Evolutionary conservation across 2,113 vertebrate species (phyloP).

Genomic region (Gadus macrocephalus): DNA sequence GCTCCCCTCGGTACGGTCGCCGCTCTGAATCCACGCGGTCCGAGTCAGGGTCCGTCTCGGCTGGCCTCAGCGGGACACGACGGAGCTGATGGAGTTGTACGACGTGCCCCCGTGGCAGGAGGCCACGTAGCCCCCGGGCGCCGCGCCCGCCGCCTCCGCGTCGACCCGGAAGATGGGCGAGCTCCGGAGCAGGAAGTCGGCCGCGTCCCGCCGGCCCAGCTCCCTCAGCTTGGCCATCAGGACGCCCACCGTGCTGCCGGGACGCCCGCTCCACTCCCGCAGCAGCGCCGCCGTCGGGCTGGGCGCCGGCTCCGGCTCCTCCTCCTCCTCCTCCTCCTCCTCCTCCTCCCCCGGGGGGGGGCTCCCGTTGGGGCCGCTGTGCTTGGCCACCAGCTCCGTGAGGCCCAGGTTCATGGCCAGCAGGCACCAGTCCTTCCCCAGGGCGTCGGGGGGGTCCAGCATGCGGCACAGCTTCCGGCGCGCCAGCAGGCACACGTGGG

Average conservation of each 20-base stretch:
- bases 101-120: slow-evolving; percentile 92
- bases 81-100: slow-evolving; percentile 97
- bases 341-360: slow-evolving; percentile 22
- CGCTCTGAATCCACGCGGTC: background rate
- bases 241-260: slow-evolving; percentile 85
- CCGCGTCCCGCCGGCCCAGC: slow-evolving; percentile 91
- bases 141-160: slow-evolving; percentile 73
- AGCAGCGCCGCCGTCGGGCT: slow-evolving; percentile 89
- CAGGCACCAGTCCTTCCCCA: slow-evolving; percentile 99
- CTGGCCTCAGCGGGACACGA: slow-evolving; percentile 85
- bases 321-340: slow-evolving; percentile 13
- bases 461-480: slow-evolving; percentile 89
- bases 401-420: slow-evolving; percentile 97
- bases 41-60: background rate
- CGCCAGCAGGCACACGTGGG: slow-evolving; percentile 83
- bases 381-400: slow-evolving; percentile 89
- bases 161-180: slow-evolving; percentile 90
- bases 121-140: slow-evolving; percentile 80
- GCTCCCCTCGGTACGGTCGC: background rate
- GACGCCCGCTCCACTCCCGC: slow-evolving; percentile 83
- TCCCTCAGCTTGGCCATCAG: slow-evolving; percentile 90
- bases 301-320: slow-evolving; percentile 67
- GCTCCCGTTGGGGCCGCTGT: slow-evolving; percentile 77
- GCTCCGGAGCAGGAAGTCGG: slow-evolving; percentile 90
- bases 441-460: slow-evolving; percentile 91